Conservation (phyloP, 2,113 vertebrate species). For the Nicator chloris region DNA sequence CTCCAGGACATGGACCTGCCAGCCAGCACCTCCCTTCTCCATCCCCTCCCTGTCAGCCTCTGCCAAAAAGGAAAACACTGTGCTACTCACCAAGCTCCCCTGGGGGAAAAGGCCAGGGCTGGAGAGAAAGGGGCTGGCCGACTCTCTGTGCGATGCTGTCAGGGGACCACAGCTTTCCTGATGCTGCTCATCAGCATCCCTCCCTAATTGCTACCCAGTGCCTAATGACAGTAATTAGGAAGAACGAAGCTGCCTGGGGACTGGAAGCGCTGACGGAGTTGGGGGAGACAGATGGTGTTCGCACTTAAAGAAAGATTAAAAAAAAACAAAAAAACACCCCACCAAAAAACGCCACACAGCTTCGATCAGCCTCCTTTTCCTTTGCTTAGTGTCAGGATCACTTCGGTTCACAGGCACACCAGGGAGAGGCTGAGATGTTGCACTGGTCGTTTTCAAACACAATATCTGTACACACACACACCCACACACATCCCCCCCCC, state of each 20-base stretch:
- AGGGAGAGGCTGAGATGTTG: neutral
- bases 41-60: neutral
- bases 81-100: neutral
- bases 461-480: neutral
- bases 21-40: neutral
- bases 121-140: neutral
- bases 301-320: conserved; percentile 38
- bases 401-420: neutral
- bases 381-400: neutral
- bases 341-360: neutral
- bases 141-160: neutral
- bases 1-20: neutral
- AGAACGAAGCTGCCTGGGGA: conserved; percentile 60
- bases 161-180: conserved; percentile 9
- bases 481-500: neutral
- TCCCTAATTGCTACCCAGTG: conserved; percentile 57
- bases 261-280: conserved; percentile 59
- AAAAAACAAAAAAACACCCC: neutral
- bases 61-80: neutral
- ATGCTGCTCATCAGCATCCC: conserved; percentile 49
- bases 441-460: neutral
- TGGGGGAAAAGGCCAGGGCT: neutral
- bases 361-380: conserved; percentile 14
- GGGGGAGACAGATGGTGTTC: conserved; percentile 67
- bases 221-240: conserved; percentile 70